Base-by-base conservation (phyloP, 2,888 invertebrate genomes). In the Epirrhoe alternata region DNA sequence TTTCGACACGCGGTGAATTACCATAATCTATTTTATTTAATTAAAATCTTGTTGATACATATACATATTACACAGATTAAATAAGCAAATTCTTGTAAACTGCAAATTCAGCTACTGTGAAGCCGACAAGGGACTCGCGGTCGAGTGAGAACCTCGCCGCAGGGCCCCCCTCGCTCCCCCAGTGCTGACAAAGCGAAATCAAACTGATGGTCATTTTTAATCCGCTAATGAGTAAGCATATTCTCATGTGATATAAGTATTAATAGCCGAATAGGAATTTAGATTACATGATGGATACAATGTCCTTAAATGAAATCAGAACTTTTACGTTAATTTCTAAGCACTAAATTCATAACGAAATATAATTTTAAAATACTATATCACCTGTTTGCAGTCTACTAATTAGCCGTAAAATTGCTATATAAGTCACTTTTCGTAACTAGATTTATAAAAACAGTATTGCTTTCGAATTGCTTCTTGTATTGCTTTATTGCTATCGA, bases 381-480 rank as follows among this genome's bases (percentile, higher is more conserved):
- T 87, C 87, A 86, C 87, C 79, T 81, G 79, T 76, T 84, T 80
- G 85, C 89, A 89, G 89, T 88, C 89, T 89, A 89, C 84, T 80
- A 79, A 83, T 82, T 83, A 86, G 83, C 84, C 80, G 77, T 70
- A 75, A 77, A 74, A 77, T 77, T 73, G 68, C 78, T 81, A 77
- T 74, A 68, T 70, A 75, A 74, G 77, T 77, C 78, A 74, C 80
- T 75, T 77, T 74, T 71, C 77, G 71, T 76, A 81, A 81, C 78
- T 83, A 77, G 83, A 77, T 76, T 80, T 85, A 82, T 65, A 66
- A 69, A 65, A 79, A 79, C 74, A 81, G 83, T 86, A 86, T 85
- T 84, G 85, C 85, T 87, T 82, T 77, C 72, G 68, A 75, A 75
- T 74, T 75, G 74, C 73, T 69, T 73, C 54, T 64, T 61, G 56